These are phyloP conservation scores for Microctonus brassicae DNA, from an alignment of 2,888 invertebrate genomes.

Conservation along the genomic window DNA sequence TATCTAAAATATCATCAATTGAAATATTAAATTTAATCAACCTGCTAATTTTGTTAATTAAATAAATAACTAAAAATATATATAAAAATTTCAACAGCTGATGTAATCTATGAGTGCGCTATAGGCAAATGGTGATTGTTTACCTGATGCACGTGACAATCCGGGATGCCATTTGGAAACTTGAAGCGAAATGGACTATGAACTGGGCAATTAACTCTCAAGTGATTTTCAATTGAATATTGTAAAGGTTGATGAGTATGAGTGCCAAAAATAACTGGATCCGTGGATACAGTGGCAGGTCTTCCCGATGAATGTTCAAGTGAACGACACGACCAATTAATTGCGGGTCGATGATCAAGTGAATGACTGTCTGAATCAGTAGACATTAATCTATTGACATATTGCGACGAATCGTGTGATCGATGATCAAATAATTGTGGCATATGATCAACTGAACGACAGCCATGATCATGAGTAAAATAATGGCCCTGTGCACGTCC, in stretches of 20 bases:
- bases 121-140: neutral
- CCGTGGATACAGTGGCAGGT: conserved; percentile 67
- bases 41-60: no score
- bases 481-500: conserved; percentile 61
- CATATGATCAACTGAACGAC: conserved; percentile 64
- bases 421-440: conserved; percentile 61
- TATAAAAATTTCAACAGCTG: no score
- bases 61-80: no score
- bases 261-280: conserved; percentile 70
- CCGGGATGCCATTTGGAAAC: conserved; percentile 72
- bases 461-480: conserved; percentile 62
- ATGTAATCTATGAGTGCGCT: no score
- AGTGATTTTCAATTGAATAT: conserved; percentile 69
- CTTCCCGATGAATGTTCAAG: conserved; percentile 69
- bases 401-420: conserved; percentile 54
- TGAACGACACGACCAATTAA: conserved; percentile 62
- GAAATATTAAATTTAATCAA: no score
- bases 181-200: conserved; percentile 82
- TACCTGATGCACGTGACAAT: conserved; percentile 70
- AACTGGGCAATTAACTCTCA: conserved; percentile 77
- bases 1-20: no score
- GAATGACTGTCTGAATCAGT: conserved; percentile 53
- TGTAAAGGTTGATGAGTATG: conserved; percentile 72
- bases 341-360: conserved; percentile 55
- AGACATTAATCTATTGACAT: conserved; percentile 49